Percentiles rank a stretch among this genome's conserved stretches.
Evolutionary conservation across 2,113 vertebrate species (phyloP).

Genomic region (Apistogramma diplotaenia): DNA sequence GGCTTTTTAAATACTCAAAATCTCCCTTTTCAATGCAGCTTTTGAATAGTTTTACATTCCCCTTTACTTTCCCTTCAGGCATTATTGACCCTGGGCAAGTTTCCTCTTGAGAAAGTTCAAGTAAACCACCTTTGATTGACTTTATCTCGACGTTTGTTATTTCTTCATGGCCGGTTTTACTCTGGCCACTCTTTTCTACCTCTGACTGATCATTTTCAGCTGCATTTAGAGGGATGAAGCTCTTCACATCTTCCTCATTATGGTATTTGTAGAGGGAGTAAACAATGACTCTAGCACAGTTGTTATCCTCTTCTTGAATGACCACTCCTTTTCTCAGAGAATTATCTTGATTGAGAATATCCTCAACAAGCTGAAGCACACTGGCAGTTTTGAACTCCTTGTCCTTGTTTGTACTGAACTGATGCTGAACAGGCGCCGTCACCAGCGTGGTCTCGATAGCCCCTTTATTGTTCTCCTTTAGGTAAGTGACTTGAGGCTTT

Average conservation of each 20-base stretch:
- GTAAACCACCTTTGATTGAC: slow-evolving; percentile 71
- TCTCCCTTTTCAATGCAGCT: slow-evolving; percentile 91
- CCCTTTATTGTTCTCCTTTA: slow-evolving; percentile 82
- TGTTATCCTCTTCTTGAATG: slow-evolving; percentile 81
- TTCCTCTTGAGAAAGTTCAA: slow-evolving; percentile 71
- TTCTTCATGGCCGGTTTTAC: not conserved
- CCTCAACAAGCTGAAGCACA: slow-evolving; percentile 83
- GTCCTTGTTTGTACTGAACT: slow-evolving; percentile 65
- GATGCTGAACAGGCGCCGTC: slow-evolving; percentile 70
- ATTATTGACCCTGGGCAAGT: slow-evolving; percentile 46
- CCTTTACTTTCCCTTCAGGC: slow-evolving; percentile 76
- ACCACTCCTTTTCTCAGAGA: slow-evolving; percentile 86
- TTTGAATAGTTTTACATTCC: slow-evolving; percentile 86
- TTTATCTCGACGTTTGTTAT: slow-evolving; percentile 58
- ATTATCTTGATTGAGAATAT: slow-evolving; percentile 82
- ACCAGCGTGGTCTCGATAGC: slow-evolving; percentile 74
- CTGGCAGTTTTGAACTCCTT: slow-evolving; percentile 78
- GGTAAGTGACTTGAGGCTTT: slow-evolving; percentile 78
- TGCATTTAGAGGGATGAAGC: slow-evolving; percentile 26
- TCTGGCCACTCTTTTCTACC: not conserved
- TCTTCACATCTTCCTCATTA: slow-evolving; percentile 76
- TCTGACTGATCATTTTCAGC: not conserved
- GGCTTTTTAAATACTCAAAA: slow-evolving; percentile 81
- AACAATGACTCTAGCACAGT: slow-evolving; percentile 78
- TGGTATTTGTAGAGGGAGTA: slow-evolving; percentile 82